Evolutionary conservation across 2,113 vertebrate species (phyloP).

Genomic region (Istiophorus platypterus): DNA sequence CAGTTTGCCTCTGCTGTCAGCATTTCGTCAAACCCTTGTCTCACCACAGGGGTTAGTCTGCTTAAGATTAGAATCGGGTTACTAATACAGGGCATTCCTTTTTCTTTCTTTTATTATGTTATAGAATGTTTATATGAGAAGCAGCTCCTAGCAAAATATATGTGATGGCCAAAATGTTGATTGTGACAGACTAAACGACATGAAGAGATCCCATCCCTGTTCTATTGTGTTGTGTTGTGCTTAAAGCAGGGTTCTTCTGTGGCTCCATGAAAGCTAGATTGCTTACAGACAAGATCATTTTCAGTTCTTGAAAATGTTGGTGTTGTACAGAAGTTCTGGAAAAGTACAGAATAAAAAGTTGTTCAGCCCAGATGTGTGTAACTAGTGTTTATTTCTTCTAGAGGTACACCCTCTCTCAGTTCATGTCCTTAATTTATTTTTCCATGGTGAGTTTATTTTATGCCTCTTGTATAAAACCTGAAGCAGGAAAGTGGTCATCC

Average conservation of each 20-base stretch:
- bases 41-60: not conserved
- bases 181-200: conserved; percentile 28
- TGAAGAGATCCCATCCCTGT: conserved; percentile 24
- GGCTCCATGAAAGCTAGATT: conserved; percentile 17
- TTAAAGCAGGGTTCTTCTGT: conserved; percentile 49
- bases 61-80: not conserved
- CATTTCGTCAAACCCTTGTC: conserved; percentile 2
- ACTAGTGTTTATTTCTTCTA: not conserved
- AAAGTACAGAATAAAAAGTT: conserved; percentile 67
- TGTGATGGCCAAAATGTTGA: conserved; percentile 52
- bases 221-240: conserved; percentile 55
- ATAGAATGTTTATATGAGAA: conserved; percentile 41
- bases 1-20: not conserved
- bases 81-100: conserved; percentile 52
- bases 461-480: too few species aligned
- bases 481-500: too few species aligned
- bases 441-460: too few species aligned
- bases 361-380: conserved; percentile 44
- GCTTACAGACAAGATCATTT: not conserved
- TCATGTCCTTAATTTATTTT: too few species aligned
- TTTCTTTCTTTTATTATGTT: conserved; percentile 41
- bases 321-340: conserved; percentile 59
- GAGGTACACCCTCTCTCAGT: not conserved
- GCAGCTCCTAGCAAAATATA: conserved; percentile 30
- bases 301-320: conserved; percentile 45